Conservation (phyloP, 2,888 invertebrate genomes). For the Aquatica leii region DNA sequence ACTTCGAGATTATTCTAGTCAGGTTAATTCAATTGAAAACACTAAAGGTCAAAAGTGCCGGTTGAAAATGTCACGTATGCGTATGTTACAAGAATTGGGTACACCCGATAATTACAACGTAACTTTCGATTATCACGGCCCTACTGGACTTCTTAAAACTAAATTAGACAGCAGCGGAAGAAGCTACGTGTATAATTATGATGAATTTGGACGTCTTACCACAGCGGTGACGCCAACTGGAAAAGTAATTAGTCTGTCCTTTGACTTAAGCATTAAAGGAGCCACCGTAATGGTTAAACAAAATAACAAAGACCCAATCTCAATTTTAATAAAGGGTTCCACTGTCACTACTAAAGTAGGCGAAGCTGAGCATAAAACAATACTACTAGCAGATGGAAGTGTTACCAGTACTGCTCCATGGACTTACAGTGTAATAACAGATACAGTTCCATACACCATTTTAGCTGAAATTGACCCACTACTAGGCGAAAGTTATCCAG, state of each 20-base stretch:
- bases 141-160: slow-evolving; percentile 86
- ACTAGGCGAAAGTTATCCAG: slow-evolving; percentile 89
- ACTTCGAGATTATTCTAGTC: slow-evolving; percentile 82
- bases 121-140: slow-evolving; percentile 92
- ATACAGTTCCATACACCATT: slow-evolving; percentile 89
- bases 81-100: slow-evolving; percentile 87
- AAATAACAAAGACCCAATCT: slow-evolving; percentile 82
- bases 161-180: slow-evolving; percentile 90
- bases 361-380: slow-evolving; percentile 82
- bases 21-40: slow-evolving; percentile 93
- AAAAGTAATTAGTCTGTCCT: slow-evolving; percentile 85
- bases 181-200: slow-evolving; percentile 93
- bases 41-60: slow-evolving; percentile 92
- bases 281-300: slow-evolving; percentile 87
- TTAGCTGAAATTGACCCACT: slow-evolving; percentile 88
- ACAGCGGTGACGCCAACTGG: slow-evolving; percentile 96
- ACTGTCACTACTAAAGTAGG: slow-evolving; percentile 84
- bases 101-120: slow-evolving; percentile 94
- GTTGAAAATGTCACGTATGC: slow-evolving; percentile 90
- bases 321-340: slow-evolving; percentile 87
- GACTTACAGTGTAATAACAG: slow-evolving; percentile 88
- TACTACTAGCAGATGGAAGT: slow-evolving; percentile 82
- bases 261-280: slow-evolving; percentile 90
- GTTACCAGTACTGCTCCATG: slow-evolving; percentile 83
- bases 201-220: slow-evolving; percentile 91